phyloP scores from a whole-genome alignment of 2,113 vertebrate genomes.

The Xiphophorus hellerii region DNA sequence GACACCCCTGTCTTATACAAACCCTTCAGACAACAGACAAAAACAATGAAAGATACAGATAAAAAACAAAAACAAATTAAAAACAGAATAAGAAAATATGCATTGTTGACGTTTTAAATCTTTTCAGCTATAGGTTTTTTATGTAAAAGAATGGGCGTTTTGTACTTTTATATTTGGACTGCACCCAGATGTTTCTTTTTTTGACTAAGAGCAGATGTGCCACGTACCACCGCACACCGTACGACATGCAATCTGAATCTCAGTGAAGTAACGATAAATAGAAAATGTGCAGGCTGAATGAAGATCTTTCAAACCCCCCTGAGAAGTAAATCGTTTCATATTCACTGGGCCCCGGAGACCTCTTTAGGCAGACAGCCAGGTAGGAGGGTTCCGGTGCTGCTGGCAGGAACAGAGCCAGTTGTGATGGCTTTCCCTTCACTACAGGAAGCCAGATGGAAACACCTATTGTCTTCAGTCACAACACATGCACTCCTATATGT shows the following conservation, averaged over 20 bases:
- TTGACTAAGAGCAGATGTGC: constrained; percentile 12
- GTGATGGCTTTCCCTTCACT: constrained; percentile 67
- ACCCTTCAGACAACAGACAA: neutral
- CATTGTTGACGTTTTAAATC: neutral
- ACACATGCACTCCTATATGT: constrained; percentile 38
- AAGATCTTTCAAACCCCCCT: constrained; percentile 22
- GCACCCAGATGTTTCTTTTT: constrained; percentile 1
- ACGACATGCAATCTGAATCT: constrained; percentile 21
- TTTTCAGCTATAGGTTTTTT: neutral
- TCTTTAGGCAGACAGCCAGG: constrained; percentile 57
- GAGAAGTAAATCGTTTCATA: constrained; percentile 38
- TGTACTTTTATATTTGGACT: neutral
- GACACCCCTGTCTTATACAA: neutral
- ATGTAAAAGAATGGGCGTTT: neutral
- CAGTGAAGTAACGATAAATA: constrained; percentile 30
- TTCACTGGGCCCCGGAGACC: constrained; percentile 51
- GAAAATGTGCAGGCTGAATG: constrained; percentile 27
- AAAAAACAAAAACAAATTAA: neutral
- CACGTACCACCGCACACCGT: neutral
- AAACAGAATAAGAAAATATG: neutral
- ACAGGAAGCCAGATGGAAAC: constrained; percentile 69
- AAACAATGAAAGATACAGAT: neutral
- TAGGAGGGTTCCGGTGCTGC: constrained; percentile 38
- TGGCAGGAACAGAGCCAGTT: constrained; percentile 46
- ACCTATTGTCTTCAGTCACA: constrained; percentile 70